Conservation (phyloP, 1,140 invertebrate species). For the Diuraphis noxia region DNA sequence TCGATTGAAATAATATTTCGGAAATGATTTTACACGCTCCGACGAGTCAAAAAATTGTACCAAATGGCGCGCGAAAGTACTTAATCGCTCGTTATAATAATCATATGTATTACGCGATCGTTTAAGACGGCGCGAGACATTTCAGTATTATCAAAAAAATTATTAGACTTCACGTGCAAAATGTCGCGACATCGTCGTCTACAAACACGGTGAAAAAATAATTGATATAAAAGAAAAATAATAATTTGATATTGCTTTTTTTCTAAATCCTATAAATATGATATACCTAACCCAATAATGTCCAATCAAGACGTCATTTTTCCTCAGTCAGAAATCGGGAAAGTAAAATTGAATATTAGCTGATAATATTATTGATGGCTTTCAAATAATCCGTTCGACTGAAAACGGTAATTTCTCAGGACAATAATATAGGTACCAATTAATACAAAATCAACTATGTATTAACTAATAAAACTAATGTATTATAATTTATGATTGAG, state of each 20-base stretch:
- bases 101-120: neutral
- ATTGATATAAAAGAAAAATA: neutral
- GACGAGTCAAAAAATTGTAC: neutral
- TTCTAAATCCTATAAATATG: neutral
- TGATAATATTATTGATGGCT: neutral
- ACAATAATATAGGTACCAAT: neutral
- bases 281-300: neutral
- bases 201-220: neutral
- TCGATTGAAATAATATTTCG: neutral
- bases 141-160: neutral
- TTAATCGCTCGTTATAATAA: neutral
- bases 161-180: neutral
- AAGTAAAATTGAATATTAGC: neutral
- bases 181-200: neutral
- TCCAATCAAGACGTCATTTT: neutral
- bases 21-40: slow-evolving; percentile 14
- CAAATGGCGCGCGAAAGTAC: neutral
- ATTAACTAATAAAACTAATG: too few species aligned
- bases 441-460: neutral
- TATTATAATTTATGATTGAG: neutral
- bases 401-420: neutral
- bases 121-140: neutral
- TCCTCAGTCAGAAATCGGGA: neutral
- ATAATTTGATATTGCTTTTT: neutral
- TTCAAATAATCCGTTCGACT: neutral